phyloP scores from a whole-genome alignment of 2,797 vertebrate species.

The Muscicapa comitata region DNA sequence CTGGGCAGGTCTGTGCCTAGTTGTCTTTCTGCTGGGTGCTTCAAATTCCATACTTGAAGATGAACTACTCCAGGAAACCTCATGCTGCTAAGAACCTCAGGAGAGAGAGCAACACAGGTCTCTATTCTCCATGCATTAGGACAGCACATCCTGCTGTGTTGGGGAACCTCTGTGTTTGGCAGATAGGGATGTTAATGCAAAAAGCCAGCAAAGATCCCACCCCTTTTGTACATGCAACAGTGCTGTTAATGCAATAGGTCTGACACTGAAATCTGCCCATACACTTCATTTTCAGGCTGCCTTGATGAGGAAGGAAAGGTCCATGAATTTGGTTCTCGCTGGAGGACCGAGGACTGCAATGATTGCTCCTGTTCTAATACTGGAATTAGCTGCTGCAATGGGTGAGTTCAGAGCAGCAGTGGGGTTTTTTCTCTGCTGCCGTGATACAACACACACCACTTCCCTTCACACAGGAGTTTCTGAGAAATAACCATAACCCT shows the following conservation, averaged over 20 bases:
- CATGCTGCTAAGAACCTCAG: background rate
- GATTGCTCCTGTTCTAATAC: background rate
- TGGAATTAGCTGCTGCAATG: background rate
- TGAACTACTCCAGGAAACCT: background rate
- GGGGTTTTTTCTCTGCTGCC: background rate
- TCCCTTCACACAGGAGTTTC: background rate
- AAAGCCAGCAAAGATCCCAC: background rate
- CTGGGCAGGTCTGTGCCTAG: background rate
- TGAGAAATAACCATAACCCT: background rate
- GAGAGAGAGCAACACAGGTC: background rate
- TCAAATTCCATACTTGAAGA: background rate
- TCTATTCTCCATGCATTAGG: background rate
- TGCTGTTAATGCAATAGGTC: background rate
- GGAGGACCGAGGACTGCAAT: rapidly evolving
- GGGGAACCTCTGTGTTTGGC: rapidly evolving
- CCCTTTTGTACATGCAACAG: background rate
- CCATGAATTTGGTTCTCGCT: background rate
- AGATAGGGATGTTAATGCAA: background rate
- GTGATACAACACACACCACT: background rate
- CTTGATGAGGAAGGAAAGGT: background rate
- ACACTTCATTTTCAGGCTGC: background rate
- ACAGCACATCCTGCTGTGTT: background rate
- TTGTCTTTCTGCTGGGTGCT: background rate
- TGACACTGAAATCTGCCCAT: background rate
- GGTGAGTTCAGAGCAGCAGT: background rate